Conservation (phyloP, 2,113 vertebrate genomes). For the Morone saxatilis region DNA sequence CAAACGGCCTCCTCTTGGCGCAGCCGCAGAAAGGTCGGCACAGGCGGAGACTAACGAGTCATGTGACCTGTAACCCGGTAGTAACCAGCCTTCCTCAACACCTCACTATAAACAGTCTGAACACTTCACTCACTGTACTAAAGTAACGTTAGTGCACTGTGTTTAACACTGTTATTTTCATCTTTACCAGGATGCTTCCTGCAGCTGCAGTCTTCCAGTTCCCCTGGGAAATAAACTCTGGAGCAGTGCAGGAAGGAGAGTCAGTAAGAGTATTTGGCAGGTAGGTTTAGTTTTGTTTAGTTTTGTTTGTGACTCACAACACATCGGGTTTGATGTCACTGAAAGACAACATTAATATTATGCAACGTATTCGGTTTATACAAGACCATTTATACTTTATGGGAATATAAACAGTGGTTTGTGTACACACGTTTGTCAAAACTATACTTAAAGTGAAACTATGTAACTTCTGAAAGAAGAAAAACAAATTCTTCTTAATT, state of each 20-base stretch:
- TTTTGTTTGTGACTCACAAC: too few species aligned
- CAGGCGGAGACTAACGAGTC: not conserved
- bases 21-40: conserved; percentile 1
- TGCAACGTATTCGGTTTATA: not conserved
- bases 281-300: conserved; percentile 71
- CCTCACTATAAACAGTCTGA: too few species aligned
- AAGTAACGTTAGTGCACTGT: not conserved
- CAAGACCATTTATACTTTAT: not conserved
- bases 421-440: not conserved
- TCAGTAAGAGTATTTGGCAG: conserved; percentile 91
- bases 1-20: not conserved
- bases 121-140: not conserved
- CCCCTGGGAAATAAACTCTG: conserved; percentile 89
- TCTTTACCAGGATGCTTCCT: conserved; percentile 82
- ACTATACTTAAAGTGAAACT: not conserved
- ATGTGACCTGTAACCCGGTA: conserved; percentile 58
- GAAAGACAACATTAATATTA: not conserved
- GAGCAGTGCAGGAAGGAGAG: conserved; percentile 82
- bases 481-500: not conserved
- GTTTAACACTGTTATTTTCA: not conserved
- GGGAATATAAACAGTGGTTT: not conserved
- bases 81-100: not conserved
- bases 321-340: not conserved
- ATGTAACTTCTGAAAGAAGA: not conserved
- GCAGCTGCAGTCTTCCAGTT: conserved; percentile 86